Evolutionary conservation across 2,797 vertebrate species (phyloP), one percentile per base, ranked within the genome.

Genomic region (Mus spretus): DNA sequence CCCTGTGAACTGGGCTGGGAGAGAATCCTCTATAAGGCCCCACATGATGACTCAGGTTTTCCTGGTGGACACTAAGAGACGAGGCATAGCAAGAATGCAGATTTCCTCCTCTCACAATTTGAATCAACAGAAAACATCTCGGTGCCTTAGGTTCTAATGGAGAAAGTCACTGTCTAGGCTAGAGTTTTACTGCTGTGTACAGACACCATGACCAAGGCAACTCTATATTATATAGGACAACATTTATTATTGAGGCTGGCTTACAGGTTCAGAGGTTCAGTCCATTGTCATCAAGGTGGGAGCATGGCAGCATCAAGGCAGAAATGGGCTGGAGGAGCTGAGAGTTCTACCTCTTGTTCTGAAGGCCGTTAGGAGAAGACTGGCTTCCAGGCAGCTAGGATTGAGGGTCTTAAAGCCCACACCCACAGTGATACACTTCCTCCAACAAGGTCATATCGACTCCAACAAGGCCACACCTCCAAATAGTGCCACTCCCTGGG

Each of bases 91-190:
- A 57, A 88, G 72, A 55, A 20, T 70, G 15, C 65, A 70, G 44
- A 53, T 75, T 59, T 90, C 78, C 44, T 96, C 77, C 53, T 90
- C 31, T 40, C 34, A 37, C 37, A 19, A 53, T 63, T 0, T 75
- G 61, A 83, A 70, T 83, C 67, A 77, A 86, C 63, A 77, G 75
- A 85, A 75, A 92, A 93, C 11, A 63, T 44, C 47, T 47, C 87
- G 80, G 57, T 83, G 14, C 44, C 22, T 78, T 61, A 24, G n/a
- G 81, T 88, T 82, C 57, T 63, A 57, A 72, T 2, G 65, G 44
- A 95, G 67, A 94, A 95, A 85, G 26, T 20, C 70, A 20, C 8
- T 72, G 70, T 72, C 70, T 72, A 72, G n/a, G 63, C 31, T 65
- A 70, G 70, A 37, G n/a, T 10, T 37, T 72, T 20, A 72, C 70